phyloP scores from a whole-genome alignment of 2,888 invertebrate genomes.

The Pharmacophagus antenor region DNA sequence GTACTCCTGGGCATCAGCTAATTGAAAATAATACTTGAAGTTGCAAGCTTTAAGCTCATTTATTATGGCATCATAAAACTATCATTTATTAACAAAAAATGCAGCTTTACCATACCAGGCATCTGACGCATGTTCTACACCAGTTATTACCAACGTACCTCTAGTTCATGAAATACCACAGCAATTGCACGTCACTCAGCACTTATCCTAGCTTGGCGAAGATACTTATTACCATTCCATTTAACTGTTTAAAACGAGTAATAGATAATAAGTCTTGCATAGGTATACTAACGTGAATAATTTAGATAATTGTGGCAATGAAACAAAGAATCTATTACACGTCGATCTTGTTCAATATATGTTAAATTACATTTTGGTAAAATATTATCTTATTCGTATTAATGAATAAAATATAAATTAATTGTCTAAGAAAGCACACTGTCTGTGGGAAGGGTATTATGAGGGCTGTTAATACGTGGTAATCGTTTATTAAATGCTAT shows the following conservation, averaged over 20 bases:
- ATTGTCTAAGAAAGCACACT: no score
- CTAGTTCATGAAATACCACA: not conserved
- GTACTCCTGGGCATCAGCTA: no score
- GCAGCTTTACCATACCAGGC: not conserved
- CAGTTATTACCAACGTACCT: not conserved
- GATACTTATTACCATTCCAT: not conserved
- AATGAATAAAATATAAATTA: no score
- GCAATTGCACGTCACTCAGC: not conserved
- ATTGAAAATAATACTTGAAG: no score
- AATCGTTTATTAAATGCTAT: no score
- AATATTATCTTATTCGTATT: not conserved
- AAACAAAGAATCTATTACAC: not conserved
- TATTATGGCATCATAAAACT: not conserved
- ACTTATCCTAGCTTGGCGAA: not conserved
- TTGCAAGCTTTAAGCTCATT: not conserved
- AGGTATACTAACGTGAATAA: not conserved
- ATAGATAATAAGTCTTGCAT: not conserved
- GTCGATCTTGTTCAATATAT: not conserved
- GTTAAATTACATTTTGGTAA: not conserved
- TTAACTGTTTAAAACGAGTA: not conserved
- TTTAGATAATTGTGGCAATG: not conserved
- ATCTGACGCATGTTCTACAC: not conserved
- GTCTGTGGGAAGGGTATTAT: no score
- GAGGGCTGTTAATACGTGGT: no score
- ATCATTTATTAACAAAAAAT: not conserved